Conservation (phyloP, 1,140 invertebrate genomes). For the Andrena cerasifolii region DNA sequence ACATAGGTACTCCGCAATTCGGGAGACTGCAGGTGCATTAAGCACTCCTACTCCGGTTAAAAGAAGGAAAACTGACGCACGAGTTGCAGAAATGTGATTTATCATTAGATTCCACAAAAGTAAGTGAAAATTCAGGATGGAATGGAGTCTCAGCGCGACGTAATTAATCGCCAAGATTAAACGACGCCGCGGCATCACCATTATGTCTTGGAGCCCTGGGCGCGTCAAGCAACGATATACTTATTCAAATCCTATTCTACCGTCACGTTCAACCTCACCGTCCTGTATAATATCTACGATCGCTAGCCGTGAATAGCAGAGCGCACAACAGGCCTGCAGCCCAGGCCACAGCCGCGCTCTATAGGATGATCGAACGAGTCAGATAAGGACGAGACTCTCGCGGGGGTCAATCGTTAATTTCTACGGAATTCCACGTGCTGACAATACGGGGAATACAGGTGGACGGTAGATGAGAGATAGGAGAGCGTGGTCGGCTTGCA, state of each 20-base stretch:
- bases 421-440: conserved; percentile 73
- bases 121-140: too few relatives aligned
- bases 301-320: conserved; percentile 54
- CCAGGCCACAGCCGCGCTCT: conserved; percentile 41
- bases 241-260: conserved; percentile 61
- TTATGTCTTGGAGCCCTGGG: conserved; percentile 1
- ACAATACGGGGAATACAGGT: conserved; percentile 80
- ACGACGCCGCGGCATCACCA: conserved; percentile 5
- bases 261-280: conserved; percentile 31
- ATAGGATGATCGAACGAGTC: conserved; percentile 60
- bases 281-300: conserved; percentile 57
- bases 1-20: too few relatives aligned
- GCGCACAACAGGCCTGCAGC: conserved; percentile 1
- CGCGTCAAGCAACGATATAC: conserved; percentile 64
- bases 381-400: conserved; percentile 59
- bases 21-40: too few relatives aligned
- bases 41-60: too few relatives aligned
- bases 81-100: too few relatives aligned
- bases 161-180: conserved; percentile 26
- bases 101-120: too few relatives aligned
- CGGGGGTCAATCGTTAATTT: conserved; percentile 77
- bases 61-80: neutral
- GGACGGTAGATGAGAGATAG: conserved; percentile 78
- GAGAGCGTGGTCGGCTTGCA: conserved; percentile 56
- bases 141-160: too few relatives aligned